Evolutionary conservation across 2,888 invertebrate genomes (phyloP).

Genomic region (Selenia dentaria): DNA sequence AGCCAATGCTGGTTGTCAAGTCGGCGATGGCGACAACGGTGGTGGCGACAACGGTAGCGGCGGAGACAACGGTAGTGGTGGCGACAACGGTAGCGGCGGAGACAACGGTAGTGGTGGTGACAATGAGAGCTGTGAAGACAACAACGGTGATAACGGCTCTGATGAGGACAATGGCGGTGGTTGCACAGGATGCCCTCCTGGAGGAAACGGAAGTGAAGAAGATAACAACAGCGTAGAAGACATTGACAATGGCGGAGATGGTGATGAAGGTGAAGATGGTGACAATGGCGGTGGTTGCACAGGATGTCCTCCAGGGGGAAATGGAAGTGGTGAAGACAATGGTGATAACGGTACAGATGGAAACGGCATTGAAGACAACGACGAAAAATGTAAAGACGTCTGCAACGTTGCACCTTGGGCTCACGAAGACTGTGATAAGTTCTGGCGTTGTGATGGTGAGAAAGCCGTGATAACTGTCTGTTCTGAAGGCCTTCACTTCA

Average conservation of each 20-base stretch:
- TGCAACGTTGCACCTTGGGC: conserved; percentile 68
- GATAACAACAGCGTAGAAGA: conserved; percentile 9
- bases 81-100: conserved; percentile 1
- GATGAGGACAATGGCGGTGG: conserved; percentile 5
- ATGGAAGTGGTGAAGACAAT: conserved; percentile 9
- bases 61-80: conserved; percentile 2
- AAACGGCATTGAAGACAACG: conserved; percentile 1
- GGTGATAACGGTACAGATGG: conserved; percentile 9
- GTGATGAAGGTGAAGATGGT: not conserved
- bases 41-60: conserved; percentile 1
- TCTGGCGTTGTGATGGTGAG: conserved; percentile 59
- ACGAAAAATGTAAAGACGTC: conserved; percentile 40
- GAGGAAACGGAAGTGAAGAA: conserved; percentile 3
- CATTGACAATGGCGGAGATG: not conserved
- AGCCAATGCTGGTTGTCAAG: conserved; percentile 33
- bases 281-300: conserved; percentile 5
- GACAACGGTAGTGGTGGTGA: conserved; percentile 10
- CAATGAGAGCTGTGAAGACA: not conserved
- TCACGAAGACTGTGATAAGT: conserved; percentile 69
- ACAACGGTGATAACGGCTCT: conserved; percentile 4
- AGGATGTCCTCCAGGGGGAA: too few species aligned
- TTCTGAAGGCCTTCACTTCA: conserved; percentile 69
- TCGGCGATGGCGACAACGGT: conserved; percentile 9
- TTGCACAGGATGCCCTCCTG: too few species aligned
- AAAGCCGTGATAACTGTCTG: conserved; percentile 48